Evolutionary conservation across 2,888 invertebrate species (phyloP), one percentile per base, ranked within the genome.

Genomic region (Xylophagus ater): DNA sequence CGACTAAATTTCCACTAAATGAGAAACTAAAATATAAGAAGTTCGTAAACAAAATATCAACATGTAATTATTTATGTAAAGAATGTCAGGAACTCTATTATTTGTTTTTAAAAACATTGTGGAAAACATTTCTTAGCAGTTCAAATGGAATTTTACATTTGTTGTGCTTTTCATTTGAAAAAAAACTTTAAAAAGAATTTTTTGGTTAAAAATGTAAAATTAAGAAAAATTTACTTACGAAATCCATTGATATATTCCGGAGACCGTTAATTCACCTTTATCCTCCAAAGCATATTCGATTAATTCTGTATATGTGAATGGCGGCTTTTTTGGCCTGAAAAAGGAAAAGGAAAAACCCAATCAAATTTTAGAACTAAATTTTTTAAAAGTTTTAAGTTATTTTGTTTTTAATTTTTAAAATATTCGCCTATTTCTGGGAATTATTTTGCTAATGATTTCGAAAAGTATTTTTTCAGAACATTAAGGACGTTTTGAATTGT

Each of bases 231-330:
- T 43, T 53, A 81, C 88, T 87, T 69, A 89, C 89, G 88, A 87
- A 56, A 90, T 89, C 89, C 89, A 89, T 53, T 84, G 82, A 62
- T 90, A 90, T 52, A 90, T 89, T 38, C 84, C 89, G 5, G 88
- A 88, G 23, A 89, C 89, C 1, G 89, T 89, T 46, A 90, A 65
- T 65, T 88, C 85, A 38, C 88, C 84, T 55, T 78, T 82, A 60
- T 89, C 89, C 51, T 79, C 74, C 44, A 90, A 66, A 30, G 89
- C 89, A 54, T 84, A 78, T 62, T 89, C 88, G 51, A 90, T 89
- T 51, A 90, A 71, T 63, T 90, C 89, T 2, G 89, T 89, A 55
- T 89, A 90, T 0, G 89, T 90, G 57, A 84, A 87, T 0, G 88
- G 86, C 14, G 89, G 89, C 55, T 90, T 90, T 57, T 78, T 81